A percentile compares a stretch with the other conserved stretches of the same genome.
Evolutionary conservation across 2,888 invertebrate species (phyloP).

Genomic region (Caprella mutica): DNA sequence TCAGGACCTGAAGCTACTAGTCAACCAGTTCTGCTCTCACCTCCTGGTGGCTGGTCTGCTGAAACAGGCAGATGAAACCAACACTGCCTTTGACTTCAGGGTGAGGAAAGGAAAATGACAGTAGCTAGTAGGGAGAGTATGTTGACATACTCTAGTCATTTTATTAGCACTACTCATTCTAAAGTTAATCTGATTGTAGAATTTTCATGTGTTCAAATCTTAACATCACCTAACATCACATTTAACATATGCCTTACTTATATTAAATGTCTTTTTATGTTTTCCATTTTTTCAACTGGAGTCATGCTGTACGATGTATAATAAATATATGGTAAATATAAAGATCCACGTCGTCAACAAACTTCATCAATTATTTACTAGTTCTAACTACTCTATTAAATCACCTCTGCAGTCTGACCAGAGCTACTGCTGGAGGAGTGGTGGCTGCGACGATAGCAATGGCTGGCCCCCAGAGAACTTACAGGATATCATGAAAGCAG

Average conservation of each 20-base stretch:
- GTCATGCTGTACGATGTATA: no score
- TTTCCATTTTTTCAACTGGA: no score
- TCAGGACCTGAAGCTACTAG: constrained; percentile 63
- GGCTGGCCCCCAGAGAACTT: constrained; percentile 56
- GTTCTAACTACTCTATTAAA: neutral
- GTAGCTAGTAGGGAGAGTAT: no score
- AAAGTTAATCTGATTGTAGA: no score
- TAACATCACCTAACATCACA: no score
- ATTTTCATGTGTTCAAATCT: no score
- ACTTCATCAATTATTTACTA: neutral
- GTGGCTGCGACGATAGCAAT: constrained; percentile 55
- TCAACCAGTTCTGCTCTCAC: constrained; percentile 74
- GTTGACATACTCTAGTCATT: no score
- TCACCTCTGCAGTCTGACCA: constrained; percentile 58
- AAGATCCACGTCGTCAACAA: neutral
- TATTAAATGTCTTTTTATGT: no score
- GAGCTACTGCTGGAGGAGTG: constrained; percentile 84
- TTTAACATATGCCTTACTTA: no score
- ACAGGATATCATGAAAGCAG: constrained; percentile 35
- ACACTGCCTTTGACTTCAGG: constrained; percentile 56
- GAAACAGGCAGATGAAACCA: constrained; percentile 60
- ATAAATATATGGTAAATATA: no score
- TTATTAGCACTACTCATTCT: no score
- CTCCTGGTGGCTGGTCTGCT: constrained; percentile 75
- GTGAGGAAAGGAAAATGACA: no score